Evolutionary conservation across 2,888 invertebrate genomes (phyloP), one percentile per base, ranked within the genome.

Genomic region (Muschampia plurimacula): DNA sequence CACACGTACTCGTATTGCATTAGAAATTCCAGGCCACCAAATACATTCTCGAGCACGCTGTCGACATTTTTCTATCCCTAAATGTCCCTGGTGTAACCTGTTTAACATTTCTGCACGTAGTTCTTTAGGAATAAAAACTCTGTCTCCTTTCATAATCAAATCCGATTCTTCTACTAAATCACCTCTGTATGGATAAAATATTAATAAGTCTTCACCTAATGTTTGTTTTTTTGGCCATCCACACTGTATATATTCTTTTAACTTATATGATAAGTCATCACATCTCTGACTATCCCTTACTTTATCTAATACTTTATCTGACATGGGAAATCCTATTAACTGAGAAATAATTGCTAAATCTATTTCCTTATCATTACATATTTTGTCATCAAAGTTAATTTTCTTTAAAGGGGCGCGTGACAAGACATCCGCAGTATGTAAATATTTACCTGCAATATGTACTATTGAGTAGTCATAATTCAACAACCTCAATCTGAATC

Each of bases 11-110:
- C 60, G 39, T n/a, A 62, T 62, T 39, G 8, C 60, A 39, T 36
- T 36, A 8, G 60, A 62, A 62, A 62, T 62, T 15, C 60, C 60
- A 7, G 60, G 60, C 60, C 60, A 62, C 60, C 39, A 62, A 62
- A 62, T 36, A 36, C 39, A 39, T 62, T 62, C 60, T 36, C 60
- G 60, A 36, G 39, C 39, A n/a, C 60, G 60, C 10, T 62, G 32
- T 10, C 60, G 13, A 49, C 60, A 60, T 60, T 60, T 60, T 36
- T 60, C 60, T 13, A 36, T n/a, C 2, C 60, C 60, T 60, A 60
- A 36, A 60, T 60, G 60, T 60, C 60, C 60, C 8, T 60, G 36
- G 36, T 60, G 60, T 3, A 60, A 60, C n/a, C 32, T 55, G 6
- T 22, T 55, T 22, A 55, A 22, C 55, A 55, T 55, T 55, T 55